A percentile compares a stretch with the other conserved stretches of the same genome.
phyloP scores from a whole-genome alignment of 2,888 invertebrate species.

The Heliconius charithonia region DNA sequence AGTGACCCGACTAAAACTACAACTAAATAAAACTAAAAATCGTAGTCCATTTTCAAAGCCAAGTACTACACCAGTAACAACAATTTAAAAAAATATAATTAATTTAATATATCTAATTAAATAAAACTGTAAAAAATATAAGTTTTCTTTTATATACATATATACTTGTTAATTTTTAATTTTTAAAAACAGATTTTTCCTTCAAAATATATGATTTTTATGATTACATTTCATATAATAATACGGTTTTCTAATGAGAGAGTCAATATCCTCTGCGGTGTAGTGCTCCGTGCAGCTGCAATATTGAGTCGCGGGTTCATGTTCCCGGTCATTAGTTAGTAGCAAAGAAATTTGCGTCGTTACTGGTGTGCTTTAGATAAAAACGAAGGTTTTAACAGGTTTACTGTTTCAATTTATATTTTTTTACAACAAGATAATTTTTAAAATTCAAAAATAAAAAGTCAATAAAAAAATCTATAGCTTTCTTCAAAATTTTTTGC shows the following conservation, averaged over 20 bases:
- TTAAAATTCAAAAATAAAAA: too few species aligned
- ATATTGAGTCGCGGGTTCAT: slow-evolving; percentile 22
- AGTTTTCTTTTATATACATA: too few species aligned
- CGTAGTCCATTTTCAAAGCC: slow-evolving; percentile 48
- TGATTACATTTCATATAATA: slow-evolving; percentile 54
- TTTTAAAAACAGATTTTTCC: too few species aligned
- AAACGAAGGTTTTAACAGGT: background rate
- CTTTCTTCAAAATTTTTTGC: too few species aligned
- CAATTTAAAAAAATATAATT: background rate
- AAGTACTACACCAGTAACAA: slow-evolving; percentile 36
- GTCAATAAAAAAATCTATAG: too few species aligned
- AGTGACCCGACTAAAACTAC: slow-evolving; percentile 58
- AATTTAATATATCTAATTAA: background rate
- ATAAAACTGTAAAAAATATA: background rate
- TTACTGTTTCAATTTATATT: too few species aligned
- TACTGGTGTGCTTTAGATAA: slow-evolving; percentile 28
- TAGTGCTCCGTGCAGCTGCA: slow-evolving; percentile 53
- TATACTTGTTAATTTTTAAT: too few species aligned
- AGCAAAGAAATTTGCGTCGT: slow-evolving; percentile 34
- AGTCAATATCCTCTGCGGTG: slow-evolving; percentile 52
- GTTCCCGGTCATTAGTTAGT: slow-evolving; percentile 14
- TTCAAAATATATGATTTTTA: slow-evolving; percentile 36
- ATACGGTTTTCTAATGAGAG: slow-evolving; percentile 59
- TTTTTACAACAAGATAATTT: too few species aligned
- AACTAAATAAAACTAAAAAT: slow-evolving; percentile 35